These are phyloP conservation scores for Homarus americanus DNA, from an alignment of 1,140 invertebrate species.

Conservation along the genomic window DNA sequence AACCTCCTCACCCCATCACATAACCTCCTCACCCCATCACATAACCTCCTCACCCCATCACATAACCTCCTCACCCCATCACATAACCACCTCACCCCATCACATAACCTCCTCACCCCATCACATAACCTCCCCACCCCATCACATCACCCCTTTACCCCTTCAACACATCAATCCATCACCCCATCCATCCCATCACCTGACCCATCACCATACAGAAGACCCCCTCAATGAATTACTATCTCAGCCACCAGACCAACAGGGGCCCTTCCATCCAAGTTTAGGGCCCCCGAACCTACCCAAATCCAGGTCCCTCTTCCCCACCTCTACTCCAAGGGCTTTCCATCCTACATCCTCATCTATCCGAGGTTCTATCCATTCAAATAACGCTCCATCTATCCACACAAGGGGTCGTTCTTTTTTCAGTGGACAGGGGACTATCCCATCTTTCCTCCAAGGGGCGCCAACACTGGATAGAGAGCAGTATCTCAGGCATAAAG, in stretches of 20 bases:
- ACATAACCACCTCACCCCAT: neutral
- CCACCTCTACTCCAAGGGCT: neutral
- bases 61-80: neutral
- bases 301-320: neutral
- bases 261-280: neutral
- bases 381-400: neutral
- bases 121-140: neutral
- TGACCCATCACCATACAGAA: neutral
- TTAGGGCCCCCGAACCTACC: neutral
- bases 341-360: neutral
- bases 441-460: neutral
- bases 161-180: neutral
- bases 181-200: neutral
- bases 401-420: no score
- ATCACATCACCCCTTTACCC: neutral
- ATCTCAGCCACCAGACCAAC: neutral
- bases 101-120: neutral
- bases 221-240: neutral
- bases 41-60: neutral
- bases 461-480: constrained; percentile 18
- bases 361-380: neutral
- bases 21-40: neutral
- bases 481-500: constrained; percentile 23
- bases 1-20: neutral
- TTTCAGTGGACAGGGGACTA: no score